phyloP scores from a whole-genome alignment of 2,113 vertebrate species.

The Onychostruthus taczanowskii region DNA sequence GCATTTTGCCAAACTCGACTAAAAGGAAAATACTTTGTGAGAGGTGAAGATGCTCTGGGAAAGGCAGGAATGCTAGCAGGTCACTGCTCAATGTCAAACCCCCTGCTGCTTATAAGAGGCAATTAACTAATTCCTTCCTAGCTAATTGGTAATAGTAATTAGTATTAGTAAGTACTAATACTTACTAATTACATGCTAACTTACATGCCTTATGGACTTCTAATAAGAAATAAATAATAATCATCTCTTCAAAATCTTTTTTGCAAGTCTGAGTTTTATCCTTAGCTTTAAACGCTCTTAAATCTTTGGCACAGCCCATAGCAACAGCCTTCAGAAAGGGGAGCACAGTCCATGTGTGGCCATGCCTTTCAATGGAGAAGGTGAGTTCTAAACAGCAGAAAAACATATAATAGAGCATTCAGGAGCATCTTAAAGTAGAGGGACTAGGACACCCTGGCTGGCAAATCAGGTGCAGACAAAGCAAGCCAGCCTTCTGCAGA shows the following conservation, averaged over 20 bases:
- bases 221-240: neutral
- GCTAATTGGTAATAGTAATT: neutral
- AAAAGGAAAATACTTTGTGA: neutral
- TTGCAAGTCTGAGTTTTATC: neutral
- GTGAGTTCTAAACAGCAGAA: neutral
- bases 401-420: accelerated
- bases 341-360: accelerated
- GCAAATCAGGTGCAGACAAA: neutral
- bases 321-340: neutral
- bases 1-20: neutral
- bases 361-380: neutral
- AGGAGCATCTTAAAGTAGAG: neutral
- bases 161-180: neutral
- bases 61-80: neutral
- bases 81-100: neutral
- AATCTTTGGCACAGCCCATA: neutral
- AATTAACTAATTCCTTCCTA: neutral
- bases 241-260: neutral
- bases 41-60: neutral
- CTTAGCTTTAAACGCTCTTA: neutral
- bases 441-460: neutral
- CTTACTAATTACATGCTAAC: neutral
- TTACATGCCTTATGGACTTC: neutral
- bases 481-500: neutral
- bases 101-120: neutral